Conservation (phyloP, 2,113 vertebrate genomes). For the Hystrix cristata region DNA sequence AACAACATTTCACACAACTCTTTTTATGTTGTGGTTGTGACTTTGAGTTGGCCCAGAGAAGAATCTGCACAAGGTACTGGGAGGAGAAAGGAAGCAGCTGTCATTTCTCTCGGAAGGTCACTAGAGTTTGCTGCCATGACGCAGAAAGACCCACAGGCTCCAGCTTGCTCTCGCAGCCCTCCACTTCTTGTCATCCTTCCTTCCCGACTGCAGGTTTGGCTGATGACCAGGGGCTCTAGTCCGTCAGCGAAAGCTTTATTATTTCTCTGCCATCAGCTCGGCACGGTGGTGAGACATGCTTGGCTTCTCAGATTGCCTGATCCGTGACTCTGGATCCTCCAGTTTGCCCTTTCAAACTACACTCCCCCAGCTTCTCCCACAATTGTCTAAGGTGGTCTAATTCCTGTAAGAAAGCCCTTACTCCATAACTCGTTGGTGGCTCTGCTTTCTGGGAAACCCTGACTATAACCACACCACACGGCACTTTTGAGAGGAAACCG, state of each 20-base stretch:
- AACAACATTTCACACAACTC: neutral
- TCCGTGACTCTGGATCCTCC: neutral
- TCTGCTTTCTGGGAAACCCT: slow-evolving; percentile 15
- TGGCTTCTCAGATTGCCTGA: neutral
- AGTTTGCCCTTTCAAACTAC: neutral
- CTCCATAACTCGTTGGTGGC: neutral
- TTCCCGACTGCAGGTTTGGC: neutral
- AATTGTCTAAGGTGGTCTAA: neutral
- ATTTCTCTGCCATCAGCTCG: no score
- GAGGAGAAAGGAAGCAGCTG: neutral
- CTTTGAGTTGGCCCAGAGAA: neutral
- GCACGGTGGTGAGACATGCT: no score
- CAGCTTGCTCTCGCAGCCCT: neutral
- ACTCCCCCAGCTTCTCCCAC: neutral
- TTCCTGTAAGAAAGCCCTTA: neutral
- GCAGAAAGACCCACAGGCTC: neutral
- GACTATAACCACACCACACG: neutral
- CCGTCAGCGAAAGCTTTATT: neutral
- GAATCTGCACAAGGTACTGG: neutral
- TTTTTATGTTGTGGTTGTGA: neutral
- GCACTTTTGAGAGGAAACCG: slow-evolving; percentile 1
- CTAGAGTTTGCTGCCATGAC: neutral
- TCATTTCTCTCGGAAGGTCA: neutral
- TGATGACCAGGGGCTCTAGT: no score
- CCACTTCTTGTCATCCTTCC: neutral